Evolutionary conservation across 2,888 invertebrate species (phyloP).

Genomic region (Agrotis ipsilon): DNA sequence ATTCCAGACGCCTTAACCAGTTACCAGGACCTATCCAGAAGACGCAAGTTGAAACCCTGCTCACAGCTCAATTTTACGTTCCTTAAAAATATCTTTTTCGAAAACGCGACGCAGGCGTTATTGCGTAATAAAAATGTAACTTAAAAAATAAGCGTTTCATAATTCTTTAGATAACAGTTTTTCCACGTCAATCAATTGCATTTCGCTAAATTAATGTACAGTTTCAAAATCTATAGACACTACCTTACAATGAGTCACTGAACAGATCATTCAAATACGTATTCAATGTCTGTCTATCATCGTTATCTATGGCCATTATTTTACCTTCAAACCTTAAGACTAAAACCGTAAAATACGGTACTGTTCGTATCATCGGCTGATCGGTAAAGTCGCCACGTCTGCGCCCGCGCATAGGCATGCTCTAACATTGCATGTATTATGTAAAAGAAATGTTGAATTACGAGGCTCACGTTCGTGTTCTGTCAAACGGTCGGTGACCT

Average conservation of each 20-base stretch:
- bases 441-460: slow-evolving; percentile 72
- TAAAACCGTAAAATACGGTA: slow-evolving; percentile 45
- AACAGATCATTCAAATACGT: slow-evolving; percentile 12
- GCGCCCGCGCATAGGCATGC: slow-evolving; percentile 15
- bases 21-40: too few species aligned
- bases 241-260: slow-evolving; percentile 6
- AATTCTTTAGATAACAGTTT: too few species aligned
- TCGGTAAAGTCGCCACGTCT: slow-evolving; percentile 40
- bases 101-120: too few species aligned
- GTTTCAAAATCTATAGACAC: slow-evolving; percentile 15
- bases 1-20: too few species aligned
- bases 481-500: slow-evolving; percentile 78
- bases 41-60: too few species aligned
- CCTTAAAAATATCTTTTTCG: too few species aligned
- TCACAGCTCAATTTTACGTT: too few species aligned
- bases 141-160: background rate
- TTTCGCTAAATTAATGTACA: background rate
- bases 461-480: slow-evolving; percentile 68
- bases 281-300: slow-evolving; percentile 45
- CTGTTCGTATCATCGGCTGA: slow-evolving; percentile 48
- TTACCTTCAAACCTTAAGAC: slow-evolving; percentile 34
- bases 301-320: slow-evolving; percentile 50
- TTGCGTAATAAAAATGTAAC: too few species aligned
- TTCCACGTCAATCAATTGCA: background rate
- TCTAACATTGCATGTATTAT: slow-evolving; percentile 68